Evolutionary conservation across 2,113 vertebrate species (phyloP).

Genomic region (Tursiops truncatus): DNA sequence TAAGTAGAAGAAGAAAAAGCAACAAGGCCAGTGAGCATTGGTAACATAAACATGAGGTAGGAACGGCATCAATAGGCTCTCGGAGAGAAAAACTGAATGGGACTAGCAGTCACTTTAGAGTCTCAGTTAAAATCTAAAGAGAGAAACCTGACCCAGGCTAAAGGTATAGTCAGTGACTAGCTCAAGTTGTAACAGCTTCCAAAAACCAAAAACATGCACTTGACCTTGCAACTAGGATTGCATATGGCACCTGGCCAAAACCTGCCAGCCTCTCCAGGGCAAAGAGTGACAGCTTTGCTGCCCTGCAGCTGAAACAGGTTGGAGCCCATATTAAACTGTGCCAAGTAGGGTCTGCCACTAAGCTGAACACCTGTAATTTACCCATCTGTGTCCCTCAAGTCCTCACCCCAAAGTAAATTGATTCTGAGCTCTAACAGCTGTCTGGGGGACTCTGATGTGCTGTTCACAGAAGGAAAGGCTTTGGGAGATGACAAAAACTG

Average conservation of each 20-base stretch:
- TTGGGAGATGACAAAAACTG: constrained; percentile 60
- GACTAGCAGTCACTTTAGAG: background rate
- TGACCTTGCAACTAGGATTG: constrained; percentile 76
- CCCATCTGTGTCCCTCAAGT: constrained; percentile 80
- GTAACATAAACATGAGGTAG: background rate
- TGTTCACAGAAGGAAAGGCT: constrained; percentile 50
- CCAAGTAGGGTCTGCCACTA: constrained; percentile 78
- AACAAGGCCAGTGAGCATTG: background rate
- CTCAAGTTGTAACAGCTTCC: constrained; percentile 62
- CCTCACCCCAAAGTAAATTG: constrained; percentile 78
- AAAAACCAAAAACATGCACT: constrained; percentile 52
- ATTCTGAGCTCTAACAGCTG: constrained; percentile 79
- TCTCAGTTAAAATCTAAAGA: constrained; percentile 46
- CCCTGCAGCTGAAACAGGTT: constrained; percentile 73
- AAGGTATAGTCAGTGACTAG: constrained; percentile 40
- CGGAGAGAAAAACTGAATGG: background rate
- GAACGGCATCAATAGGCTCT: background rate
- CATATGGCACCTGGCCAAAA: constrained; percentile 73
- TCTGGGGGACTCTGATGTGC: constrained; percentile 74
- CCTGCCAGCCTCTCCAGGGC: constrained; percentile 73
- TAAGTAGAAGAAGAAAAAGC: background rate
- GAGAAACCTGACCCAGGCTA: constrained; percentile 43
- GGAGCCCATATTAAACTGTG: constrained; percentile 72
- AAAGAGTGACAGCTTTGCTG: constrained; percentile 76
- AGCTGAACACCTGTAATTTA: constrained; percentile 80